A percentile compares a stretch with the other conserved stretches of the same genome.
Conservation (phyloP, 2,888 invertebrate species). For the Philhelius pedissequus region DNA sequence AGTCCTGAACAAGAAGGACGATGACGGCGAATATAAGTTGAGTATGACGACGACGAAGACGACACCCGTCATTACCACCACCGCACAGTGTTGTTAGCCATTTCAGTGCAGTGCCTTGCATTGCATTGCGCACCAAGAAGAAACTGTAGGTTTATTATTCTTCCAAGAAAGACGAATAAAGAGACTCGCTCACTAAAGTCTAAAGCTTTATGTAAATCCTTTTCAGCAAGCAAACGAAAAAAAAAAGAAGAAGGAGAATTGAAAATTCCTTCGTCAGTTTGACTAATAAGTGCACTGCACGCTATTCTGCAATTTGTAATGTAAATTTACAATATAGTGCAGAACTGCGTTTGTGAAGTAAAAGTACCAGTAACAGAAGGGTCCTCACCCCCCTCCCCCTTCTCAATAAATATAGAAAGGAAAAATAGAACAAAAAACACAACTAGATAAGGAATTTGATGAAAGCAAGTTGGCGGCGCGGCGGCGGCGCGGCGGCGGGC, state of each 20-base stretch:
- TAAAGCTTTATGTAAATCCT: slow-evolving; percentile 58
- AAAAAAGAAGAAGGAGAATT: slow-evolving; percentile 42
- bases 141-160: slow-evolving; percentile 36
- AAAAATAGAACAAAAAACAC: slow-evolving; percentile 6
- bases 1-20: no score
- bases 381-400: no score
- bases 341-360: slow-evolving; percentile 40
- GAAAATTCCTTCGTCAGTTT: slow-evolving; percentile 64
- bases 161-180: slow-evolving; percentile 11
- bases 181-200: neutral
- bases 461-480: slow-evolving; percentile 55
- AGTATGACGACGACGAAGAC: neutral
- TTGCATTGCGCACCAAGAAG: slow-evolving; percentile 17
- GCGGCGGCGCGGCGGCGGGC: no score
- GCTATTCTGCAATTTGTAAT: slow-evolving; percentile 67
- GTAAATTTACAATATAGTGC: slow-evolving; percentile 66
- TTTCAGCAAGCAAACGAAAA: neutral
- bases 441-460: slow-evolving; percentile 57
- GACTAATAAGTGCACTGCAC: slow-evolving; percentile 67
- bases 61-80: neutral
- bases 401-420: neutral
- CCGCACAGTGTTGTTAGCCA: neutral
- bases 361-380: neutral
- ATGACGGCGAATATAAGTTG: no score
- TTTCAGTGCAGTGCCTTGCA: slow-evolving; percentile 5